Evolutionary conservation across 1,140 invertebrate species (phyloP).

Genomic region (Telenomus remus): DNA sequence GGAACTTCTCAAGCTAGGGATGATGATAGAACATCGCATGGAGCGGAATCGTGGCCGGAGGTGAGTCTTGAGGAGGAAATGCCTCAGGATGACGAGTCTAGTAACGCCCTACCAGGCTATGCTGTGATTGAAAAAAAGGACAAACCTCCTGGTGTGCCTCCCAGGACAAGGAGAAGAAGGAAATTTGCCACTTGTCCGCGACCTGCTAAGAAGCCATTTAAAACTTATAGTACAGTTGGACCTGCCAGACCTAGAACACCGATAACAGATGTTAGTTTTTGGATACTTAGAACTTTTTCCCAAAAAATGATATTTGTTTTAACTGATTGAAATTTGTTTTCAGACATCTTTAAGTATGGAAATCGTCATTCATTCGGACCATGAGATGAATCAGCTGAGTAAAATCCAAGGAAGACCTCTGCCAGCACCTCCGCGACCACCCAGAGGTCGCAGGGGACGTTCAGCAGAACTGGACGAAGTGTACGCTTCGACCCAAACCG

Average conservation of each 20-base stretch:
- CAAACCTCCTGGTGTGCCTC: constrained; percentile 75
- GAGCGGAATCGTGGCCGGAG: constrained; percentile 80
- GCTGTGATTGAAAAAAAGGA: constrained; percentile 81
- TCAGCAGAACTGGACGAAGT: constrained; percentile 74
- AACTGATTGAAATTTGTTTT: constrained; percentile 6
- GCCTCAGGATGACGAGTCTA: constrained; percentile 52
- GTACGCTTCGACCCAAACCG: constrained; percentile 87
- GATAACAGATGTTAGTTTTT: constrained; percentile 22
- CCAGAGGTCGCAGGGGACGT: constrained; percentile 75
- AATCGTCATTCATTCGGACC: constrained; percentile 75
- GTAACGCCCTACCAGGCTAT: constrained; percentile 77
- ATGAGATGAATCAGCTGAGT: constrained; percentile 77
- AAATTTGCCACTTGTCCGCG: constrained; percentile 71
- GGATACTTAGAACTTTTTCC: too few species aligned
- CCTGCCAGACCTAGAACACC: constrained; percentile 74
- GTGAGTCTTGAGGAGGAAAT: constrained; percentile 65
- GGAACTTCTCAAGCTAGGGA: constrained; percentile 78
- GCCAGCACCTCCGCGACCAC: constrained; percentile 87
- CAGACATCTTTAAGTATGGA: constrained; percentile 66
- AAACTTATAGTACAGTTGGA: constrained; percentile 83
- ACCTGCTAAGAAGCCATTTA: constrained; percentile 74
- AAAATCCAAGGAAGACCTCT: constrained; percentile 88
- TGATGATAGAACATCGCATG: constrained; percentile 82
- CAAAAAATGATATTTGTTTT: constrained; percentile 6
- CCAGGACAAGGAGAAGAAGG: constrained; percentile 76